Evolutionary conservation across 2,113 vertebrate species (phyloP), one percentile per base, ranked within the genome.

Genomic region (Vidua macroura): DNA sequence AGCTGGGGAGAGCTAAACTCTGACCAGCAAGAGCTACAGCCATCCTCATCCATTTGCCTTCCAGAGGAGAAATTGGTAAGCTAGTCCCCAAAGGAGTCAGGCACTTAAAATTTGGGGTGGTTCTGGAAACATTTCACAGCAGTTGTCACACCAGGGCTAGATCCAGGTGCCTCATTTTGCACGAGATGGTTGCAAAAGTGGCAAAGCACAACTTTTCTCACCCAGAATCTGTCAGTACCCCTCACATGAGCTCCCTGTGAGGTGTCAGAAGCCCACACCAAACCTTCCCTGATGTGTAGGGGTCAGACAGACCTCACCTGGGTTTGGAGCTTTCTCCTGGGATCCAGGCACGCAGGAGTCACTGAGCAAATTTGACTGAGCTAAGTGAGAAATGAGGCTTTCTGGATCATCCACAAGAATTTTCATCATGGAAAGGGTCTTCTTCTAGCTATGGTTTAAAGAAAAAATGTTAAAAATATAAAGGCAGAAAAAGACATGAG

Each of bases 341-440:
- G 22, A 68, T 46, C 28, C 41, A 56, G 60, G 44, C 16, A 19
- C 0, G 0, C 4, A 4, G 48, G 13, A 83, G 16, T 39, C 19
- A 63, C 48, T 16, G 21, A 70, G 31, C 1, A 52, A 48, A 78
- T 59, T 27, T 68, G 15, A 37, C 43, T n/a, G 78, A 89, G 37
- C 44, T 90, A 66, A 88, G 52, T 64, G 48, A 80, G 68, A 75
- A 93, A 78, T 1, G 2, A 74, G 41, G 56, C 5, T 90, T 77
- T 81, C 60, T 83, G 82, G n/a, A 70, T 59, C 56, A n/a, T 55
- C 28, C 3, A 0, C 44, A 52, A 78, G 35, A 28, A 51, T 77
- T 80, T 83, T 68, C 59, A 67, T 80, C 7, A 5, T 8, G 7
- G 59, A 66, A 92, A 73, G 31, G 31, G 24, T 37, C 49, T 67